Evolutionary conservation across 2,888 invertebrate genomes (phyloP), one percentile per base, ranked within the genome.

Genomic region (Pyrrhopygopsis socrates): DNA sequence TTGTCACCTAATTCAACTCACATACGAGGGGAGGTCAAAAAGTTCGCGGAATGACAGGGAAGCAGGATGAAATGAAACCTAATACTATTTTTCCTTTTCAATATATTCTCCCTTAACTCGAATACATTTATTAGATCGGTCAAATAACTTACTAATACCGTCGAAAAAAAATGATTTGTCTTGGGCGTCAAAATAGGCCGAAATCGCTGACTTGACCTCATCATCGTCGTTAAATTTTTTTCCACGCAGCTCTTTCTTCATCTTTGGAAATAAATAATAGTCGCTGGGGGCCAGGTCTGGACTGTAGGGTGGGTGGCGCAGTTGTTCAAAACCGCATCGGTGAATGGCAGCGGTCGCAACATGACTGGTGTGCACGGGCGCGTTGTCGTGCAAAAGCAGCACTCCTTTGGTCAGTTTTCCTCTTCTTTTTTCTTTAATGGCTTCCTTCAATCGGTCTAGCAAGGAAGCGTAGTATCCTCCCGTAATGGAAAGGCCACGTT

Each of bases 291-390:
- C 58, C 60, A 81, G 50, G 68, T 80, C 63, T 79, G 73, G 80
- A 63, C 74, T 76, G 71, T 71, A 84, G 54, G 76, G 76, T 81
- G 85, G 81, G 73, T 85, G 78, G 27, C 68, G 65, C 38, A 83
- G 41, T 60, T 63, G 30, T 50, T 50, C 50, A 15, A 50, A 50
- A 50, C 50, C 50, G 20, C 50, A 50, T 50, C 50, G 2, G 8
- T 84, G 82, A 34, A 65, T 18, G 45, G 77, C 78, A 83, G 77
- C 73, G 34, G 34, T 71, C 50, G 73, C 73, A 83, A 78, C 78
- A 67, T 73, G 38, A n/a, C 13, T 11, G 20, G 27, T 75, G 75
- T 79, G 45, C 65, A 60, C 68, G 73, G 75, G 71, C 60, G 63
- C 63, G 38, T 73, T 73, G 80, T 50, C 73, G 63, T 80, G 80